Conservation (phyloP, 2,797 vertebrate genomes). For the Dendrocincla fuliginosa region DNA sequence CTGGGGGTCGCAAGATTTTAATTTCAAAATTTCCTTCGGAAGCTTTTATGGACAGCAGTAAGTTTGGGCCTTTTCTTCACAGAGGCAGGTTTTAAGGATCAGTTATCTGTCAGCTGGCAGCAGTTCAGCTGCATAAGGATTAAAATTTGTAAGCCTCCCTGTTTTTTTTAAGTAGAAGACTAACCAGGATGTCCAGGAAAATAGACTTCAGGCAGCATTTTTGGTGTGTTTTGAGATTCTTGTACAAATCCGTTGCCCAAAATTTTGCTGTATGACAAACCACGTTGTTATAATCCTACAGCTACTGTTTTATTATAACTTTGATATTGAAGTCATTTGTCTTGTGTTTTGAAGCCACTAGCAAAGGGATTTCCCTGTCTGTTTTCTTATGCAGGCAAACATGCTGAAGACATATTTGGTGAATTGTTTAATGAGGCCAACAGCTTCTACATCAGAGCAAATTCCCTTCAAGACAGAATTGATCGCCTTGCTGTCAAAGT, state of each 20-base stretch:
- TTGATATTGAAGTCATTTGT: neutral
- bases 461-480: slow-evolving; percentile 96
- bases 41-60: neutral
- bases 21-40: neutral
- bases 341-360: neutral
- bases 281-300: neutral
- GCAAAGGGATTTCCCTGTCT: slow-evolving; percentile 1
- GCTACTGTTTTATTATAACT: neutral
- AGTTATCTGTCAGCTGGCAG: neutral
- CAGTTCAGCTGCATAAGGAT: neutral
- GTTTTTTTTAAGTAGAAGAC: neutral
- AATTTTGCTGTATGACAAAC: neutral
- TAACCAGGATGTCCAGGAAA: neutral
- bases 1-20: neutral
- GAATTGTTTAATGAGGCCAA: slow-evolving; percentile 98
- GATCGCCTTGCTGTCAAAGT: slow-evolving; percentile 98
- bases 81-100: neutral
- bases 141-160: neutral
- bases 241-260: neutral
- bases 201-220: neutral
- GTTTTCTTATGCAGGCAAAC: slow-evolving; percentile 85
- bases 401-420: slow-evolving; percentile 98
- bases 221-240: neutral
- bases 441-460: slow-evolving; percentile 94
- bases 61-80: neutral